Evolutionary conservation across 2,797 vertebrate genomes (phyloP), one percentile per base, ranked within the genome.

Genomic region (Graptemys geographica): DNA sequence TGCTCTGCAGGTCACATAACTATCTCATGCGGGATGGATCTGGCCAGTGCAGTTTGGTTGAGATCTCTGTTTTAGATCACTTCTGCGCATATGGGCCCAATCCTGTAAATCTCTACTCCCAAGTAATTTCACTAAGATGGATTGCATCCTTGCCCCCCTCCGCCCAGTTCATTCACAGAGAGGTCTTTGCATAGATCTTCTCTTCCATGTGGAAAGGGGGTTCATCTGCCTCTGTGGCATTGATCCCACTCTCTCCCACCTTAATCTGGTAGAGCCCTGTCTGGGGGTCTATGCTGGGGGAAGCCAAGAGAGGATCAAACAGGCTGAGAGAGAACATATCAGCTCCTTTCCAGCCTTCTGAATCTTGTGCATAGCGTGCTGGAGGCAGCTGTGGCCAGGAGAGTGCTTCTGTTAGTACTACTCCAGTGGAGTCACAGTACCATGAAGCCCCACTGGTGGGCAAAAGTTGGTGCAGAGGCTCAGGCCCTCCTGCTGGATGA

Each of bases 81-180:
- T 33, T 6, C 31, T 28, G 27, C 11, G 31, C 15, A 16, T 33
- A 16, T 28, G 31, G 6, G 31, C 15, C 31, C 12, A 62, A 33
- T 62, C 59, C 31, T 62, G 31, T 62, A 16, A 62, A 62, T 28
- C 11, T 33, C 15, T 62, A 33, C 15, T 33, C 31, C 10, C 1
- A 78, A 13, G 1, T n/a, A 15, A 1, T 62, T 44, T 4, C 0
- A 0, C 7, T 47, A 55, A 10, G 27, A 23, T 83, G 84, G 79
- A 59, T 6, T 82, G 56, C 59, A 0, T 3, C 41, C 83, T 57
- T 31, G 18, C 3, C 6, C 18, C 18, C 18, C 18, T 19, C 3
- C 12, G 41, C 41, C 19, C 72, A 25, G 62, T 16, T 0, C 0
- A 0, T 21, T 51, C 62, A 7, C 28, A 5, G 11, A 5, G 52